phyloP scores from a whole-genome alignment of 2,113 vertebrate species.

The Myotis davidii region DNA sequence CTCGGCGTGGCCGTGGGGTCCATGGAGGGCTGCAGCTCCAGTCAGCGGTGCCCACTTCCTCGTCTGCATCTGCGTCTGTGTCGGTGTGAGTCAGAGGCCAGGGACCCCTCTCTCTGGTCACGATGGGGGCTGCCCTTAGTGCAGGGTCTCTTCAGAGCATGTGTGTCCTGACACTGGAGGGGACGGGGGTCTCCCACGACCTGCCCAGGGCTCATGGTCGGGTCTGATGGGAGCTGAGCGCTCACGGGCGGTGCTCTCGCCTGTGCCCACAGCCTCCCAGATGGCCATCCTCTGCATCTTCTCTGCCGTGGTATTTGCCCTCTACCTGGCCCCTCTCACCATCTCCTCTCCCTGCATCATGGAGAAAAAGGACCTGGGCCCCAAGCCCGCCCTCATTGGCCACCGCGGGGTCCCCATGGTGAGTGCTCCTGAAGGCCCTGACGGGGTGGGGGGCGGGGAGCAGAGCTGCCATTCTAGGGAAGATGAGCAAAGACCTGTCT shows the following conservation, averaged over 20 bases:
- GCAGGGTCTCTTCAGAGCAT: background rate
- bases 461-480: background rate
- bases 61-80: background rate
- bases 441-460: background rate
- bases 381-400: slow-evolving; percentile 91
- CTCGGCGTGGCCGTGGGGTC: background rate
- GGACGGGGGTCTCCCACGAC: background rate
- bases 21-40: background rate
- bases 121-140: background rate
- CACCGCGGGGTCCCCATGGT: slow-evolving; percentile 96
- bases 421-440: slow-evolving; percentile 64
- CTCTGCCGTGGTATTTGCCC: slow-evolving; percentile 86
- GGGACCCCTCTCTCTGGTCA: background rate
- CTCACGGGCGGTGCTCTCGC: background rate
- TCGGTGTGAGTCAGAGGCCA: background rate
- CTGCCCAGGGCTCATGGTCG: background rate
- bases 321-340: slow-evolving; percentile 92
- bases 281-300: slow-evolving; percentile 88
- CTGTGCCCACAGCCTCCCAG: slow-evolving; percentile 88
- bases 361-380: slow-evolving; percentile 90
- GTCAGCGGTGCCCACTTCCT: background rate
- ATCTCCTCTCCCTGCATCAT: slow-evolving; percentile 97
- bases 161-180: background rate
- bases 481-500: background rate
- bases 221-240: background rate